Evolutionary conservation across 2,888 invertebrate genomes (phyloP).

Genomic region (Sipha maydis): DNA sequence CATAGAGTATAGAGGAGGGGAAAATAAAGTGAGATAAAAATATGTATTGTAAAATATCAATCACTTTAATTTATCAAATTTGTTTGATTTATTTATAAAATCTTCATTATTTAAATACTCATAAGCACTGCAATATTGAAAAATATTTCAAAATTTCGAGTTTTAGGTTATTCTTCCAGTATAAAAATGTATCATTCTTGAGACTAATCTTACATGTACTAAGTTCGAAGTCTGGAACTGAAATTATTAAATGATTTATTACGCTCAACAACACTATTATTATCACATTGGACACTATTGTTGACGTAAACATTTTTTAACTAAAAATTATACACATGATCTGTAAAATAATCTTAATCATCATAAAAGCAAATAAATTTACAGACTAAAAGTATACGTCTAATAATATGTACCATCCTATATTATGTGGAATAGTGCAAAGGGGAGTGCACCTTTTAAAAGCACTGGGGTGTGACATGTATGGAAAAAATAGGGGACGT

Average conservation of each 20-base stretch:
- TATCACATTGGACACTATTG: neutral
- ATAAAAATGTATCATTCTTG: no score
- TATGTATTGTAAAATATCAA: neutral
- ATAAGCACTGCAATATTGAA: neutral
- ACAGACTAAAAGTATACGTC: neutral
- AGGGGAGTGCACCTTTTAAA: constrained; percentile 54
- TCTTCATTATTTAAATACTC: neutral
- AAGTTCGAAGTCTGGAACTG: no score
- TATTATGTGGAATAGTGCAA: constrained; percentile 34
- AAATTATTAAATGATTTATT: neutral
- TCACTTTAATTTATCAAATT: constrained; percentile 26
- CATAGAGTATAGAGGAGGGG: constrained; percentile 37
- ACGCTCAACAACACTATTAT: neutral
- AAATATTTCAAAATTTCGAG: neutral
- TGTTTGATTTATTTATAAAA: neutral
- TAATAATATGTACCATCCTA: neutral
- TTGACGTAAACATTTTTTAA: neutral
- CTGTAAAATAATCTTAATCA: constrained; percentile 57
- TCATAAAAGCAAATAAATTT: constrained; percentile 50
- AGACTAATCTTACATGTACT: no score
- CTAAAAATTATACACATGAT: neutral
- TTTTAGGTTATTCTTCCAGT: neutral
- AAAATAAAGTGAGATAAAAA: constrained; percentile 12
- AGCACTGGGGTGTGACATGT: constrained; percentile 54
- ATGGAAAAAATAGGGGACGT: constrained; percentile 55